A percentile compares a stretch with the other conserved stretches of the same genome.
These are phyloP conservation scores for Callyntrura guangdongensis DNA, from an alignment of 2,888 invertebrate species.

Conservation along the genomic window DNA sequence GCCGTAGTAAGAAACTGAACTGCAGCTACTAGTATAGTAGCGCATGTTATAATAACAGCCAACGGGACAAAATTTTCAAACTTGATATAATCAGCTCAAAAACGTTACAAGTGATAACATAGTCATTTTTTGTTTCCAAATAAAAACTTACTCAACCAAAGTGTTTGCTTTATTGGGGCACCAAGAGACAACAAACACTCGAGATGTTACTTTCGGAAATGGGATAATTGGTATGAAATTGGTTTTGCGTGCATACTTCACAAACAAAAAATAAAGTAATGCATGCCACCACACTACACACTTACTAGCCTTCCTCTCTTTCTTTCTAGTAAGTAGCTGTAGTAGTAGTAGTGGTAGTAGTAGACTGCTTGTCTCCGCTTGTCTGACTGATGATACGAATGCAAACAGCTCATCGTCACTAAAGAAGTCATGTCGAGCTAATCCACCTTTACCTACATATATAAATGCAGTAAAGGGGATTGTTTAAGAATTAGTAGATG, in stretches of 20 bases:
- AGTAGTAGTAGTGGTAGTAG: too few relatives aligned
- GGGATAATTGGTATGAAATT: slow-evolving; percentile 35
- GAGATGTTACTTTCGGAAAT: not conserved
- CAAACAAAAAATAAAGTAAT: not conserved
- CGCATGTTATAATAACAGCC: not conserved
- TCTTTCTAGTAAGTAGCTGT: slow-evolving; percentile 22
- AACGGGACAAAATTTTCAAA: not conserved
- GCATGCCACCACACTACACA: slow-evolving; percentile 61
- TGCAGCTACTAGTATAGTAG: not conserved
- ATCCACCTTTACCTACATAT: slow-evolving; percentile 80
- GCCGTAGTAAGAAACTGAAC: not conserved
- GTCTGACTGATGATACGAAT: slow-evolving; percentile 78
- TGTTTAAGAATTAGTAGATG: slow-evolving; percentile 71
- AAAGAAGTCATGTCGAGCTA: slow-evolving; percentile 73
- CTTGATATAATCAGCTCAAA: not conserved
- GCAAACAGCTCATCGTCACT: slow-evolving; percentile 75
- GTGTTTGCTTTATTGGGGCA: slow-evolving; percentile 9
- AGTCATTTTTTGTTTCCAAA: not conserved
- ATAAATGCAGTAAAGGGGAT: slow-evolving; percentile 78
- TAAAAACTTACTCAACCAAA: not conserved
- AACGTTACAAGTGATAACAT: slow-evolving; percentile 5
- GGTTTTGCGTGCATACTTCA: not conserved
- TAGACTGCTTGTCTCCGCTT: slow-evolving; percentile 80
- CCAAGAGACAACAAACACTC: not conserved
- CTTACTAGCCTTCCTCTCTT: slow-evolving; percentile 68